Evolutionary conservation across 2,113 vertebrate species (phyloP).

Genomic region (Tauraco erythrolophus): DNA sequence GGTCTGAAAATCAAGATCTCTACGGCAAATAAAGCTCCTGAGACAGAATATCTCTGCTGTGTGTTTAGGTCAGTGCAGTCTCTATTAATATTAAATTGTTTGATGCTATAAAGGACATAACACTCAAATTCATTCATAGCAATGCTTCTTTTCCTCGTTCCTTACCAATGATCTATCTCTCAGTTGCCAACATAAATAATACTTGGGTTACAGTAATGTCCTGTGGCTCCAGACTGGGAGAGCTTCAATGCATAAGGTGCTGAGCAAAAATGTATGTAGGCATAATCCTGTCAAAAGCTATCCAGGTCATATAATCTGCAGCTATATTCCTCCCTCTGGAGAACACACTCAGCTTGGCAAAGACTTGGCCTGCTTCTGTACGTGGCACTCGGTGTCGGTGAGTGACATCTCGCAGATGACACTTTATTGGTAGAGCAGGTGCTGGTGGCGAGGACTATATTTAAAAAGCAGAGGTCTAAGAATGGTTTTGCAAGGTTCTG

Average conservation of each 20-base stretch:
- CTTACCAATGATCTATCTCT: not conserved
- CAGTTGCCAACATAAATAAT: conserved; percentile 40
- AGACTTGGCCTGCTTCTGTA: conserved; percentile 18
- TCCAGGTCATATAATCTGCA: conserved; percentile 32
- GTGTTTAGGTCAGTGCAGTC: not conserved
- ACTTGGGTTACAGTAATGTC: conserved; percentile 24
- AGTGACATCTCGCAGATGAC: conserved; percentile 46
- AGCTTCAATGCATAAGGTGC: conserved; percentile 1
- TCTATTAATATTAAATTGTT: not conserved
- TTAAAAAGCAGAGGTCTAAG: conserved; percentile 40
- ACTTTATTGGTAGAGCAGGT: conserved; percentile 43
- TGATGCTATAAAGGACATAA: not conserved
- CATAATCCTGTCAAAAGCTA: conserved; percentile 39
- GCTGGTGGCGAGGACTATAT: conserved; percentile 9
- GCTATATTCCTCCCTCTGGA: conserved; percentile 4
- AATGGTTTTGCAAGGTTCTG: not conserved
- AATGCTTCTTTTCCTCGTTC: not conserved
- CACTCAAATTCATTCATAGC: not conserved
- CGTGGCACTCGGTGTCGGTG: conserved; percentile 16
- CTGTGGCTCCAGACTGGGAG: not conserved
- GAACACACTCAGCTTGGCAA: not conserved
- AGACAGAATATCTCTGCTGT: not conserved
- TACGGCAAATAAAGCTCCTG: not conserved
- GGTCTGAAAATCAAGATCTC: not conserved
- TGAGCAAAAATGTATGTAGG: conserved; percentile 29